A percentile compares a stretch with the other conserved stretches of the same genome.
Evolutionary conservation across 2,888 invertebrate species (phyloP).

Genomic region (Limnephilus auricula): DNA sequence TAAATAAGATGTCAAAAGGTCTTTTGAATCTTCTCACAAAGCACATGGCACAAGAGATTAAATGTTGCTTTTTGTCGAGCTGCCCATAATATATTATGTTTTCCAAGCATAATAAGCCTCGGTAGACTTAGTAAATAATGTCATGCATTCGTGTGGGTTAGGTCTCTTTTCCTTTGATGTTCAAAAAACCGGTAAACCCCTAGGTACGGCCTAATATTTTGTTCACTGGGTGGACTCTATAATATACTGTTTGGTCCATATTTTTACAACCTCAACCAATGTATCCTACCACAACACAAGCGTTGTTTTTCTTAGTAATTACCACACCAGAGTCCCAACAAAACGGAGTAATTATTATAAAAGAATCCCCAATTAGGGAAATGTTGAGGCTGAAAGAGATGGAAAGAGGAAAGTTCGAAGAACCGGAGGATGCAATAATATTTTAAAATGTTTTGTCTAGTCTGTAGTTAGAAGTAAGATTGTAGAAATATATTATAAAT

Average conservation of each 20-base stretch:
- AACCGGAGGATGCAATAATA: too few relatives aligned
- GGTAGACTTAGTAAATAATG: not conserved
- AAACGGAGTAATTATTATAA: not conserved
- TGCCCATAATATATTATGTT: not conserved
- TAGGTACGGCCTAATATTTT: not conserved
- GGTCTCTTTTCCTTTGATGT: conserved; percentile 26
- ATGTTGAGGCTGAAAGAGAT: not conserved
- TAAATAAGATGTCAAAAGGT: not conserved
- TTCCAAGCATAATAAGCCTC: not conserved
- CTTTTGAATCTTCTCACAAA: not conserved
- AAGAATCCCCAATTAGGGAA: not conserved
- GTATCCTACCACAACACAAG: not conserved
- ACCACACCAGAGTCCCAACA: not conserved
- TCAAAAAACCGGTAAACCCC: not conserved
- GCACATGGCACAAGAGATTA: not conserved
- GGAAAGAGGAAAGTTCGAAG: not conserved
- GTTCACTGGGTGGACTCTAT: not conserved
- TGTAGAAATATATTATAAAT: too few relatives aligned
- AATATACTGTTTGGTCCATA: too few relatives aligned
- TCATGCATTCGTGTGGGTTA: not conserved
- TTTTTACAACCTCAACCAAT: not conserved
- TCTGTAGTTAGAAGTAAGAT: too few relatives aligned
- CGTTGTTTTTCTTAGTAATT: not conserved
- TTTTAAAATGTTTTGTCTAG: too few relatives aligned
- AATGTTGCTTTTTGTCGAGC: conserved; percentile 20